Conservation (phyloP, 2,888 invertebrate species). For the Euclidia mi region DNA sequence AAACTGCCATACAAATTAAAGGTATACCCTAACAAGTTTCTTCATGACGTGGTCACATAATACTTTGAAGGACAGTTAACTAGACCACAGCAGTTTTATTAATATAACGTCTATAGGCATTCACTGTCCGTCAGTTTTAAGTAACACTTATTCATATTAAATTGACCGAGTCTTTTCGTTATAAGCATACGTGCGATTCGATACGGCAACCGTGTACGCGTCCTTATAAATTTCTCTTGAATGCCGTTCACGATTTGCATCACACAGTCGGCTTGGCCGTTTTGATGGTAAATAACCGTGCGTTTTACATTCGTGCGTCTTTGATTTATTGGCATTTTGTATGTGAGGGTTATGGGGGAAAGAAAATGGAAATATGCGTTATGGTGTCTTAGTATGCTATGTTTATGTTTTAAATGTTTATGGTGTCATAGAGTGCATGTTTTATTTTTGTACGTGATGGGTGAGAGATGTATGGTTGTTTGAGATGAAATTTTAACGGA, state of each 20-base stretch:
- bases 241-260: conserved; percentile 13
- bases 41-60: too few relatives aligned
- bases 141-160: too few relatives aligned
- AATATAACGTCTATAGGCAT: too few relatives aligned
- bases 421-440: neutral
- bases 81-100: too few relatives aligned
- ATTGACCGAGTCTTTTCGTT: too few relatives aligned
- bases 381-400: conserved; percentile 5
- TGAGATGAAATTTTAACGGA: too few relatives aligned
- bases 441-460: too few relatives aligned
- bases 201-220: neutral
- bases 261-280: conserved; percentile 12
- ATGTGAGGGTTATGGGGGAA: conserved; percentile 1
- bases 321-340: conserved; percentile 15
- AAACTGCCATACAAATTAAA: too few relatives aligned
- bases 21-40: too few relatives aligned
- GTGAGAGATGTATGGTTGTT: too few relatives aligned
- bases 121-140: too few relatives aligned
- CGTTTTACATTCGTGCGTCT: conserved; percentile 12
- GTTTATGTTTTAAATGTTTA: neutral
- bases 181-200: neutral
- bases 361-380: neutral
- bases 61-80: too few relatives aligned
- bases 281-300: conserved; percentile 14
- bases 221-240: conserved; percentile 2